Base-by-base conservation (phyloP, 2,888 invertebrate species). In the Danaus chrysippus region DNA sequence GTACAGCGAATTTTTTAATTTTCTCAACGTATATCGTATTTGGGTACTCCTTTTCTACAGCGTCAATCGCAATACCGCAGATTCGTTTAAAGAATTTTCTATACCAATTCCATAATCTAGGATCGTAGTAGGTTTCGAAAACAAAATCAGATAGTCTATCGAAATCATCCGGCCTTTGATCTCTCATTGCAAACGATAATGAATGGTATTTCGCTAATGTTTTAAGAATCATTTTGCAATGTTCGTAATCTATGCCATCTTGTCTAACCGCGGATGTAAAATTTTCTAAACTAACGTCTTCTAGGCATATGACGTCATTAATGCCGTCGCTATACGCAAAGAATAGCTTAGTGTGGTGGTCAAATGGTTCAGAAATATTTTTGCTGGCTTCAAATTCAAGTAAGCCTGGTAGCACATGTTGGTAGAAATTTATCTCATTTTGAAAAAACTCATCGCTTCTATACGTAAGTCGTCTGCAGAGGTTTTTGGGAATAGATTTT, bases 371-470 rank as follows among this genome's bases (percentile, higher is more conserved):
- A n/a, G 75, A 72, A 0, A 87, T 11, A 2, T 77, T 73, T 68
- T 84, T 89, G 1, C 70, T 76, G 0, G 82, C 68, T 71, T 91
- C 90, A 60, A 91, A 92, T 46, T 86, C 74, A 0, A 92, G 71
- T 63, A 93, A 70, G 1, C 70, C 81, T 10, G 92, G 91, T 67
- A 93, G 80, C 1, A 92, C 89, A 66, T 80, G 81, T 46, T 84
- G 82, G 77, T 95, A 95, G 76, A 95, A 95, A 58, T 85, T 82
- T 0, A 94, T 93, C 81, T 95, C 95, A 74, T 95, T 95, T 65
- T 86, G 84, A 73, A 95, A 95, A 76, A 95, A 95, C 56, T 94
- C 94, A 3, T 86, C 74, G 46, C 93, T 94, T 62, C 93, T 89
- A 70, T 92, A 95, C 0, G 95, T 93, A 41, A 93, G 92, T 0